Conservation (phyloP, 1,140 invertebrate genomes). For the Dendrolimus kikuchii region DNA sequence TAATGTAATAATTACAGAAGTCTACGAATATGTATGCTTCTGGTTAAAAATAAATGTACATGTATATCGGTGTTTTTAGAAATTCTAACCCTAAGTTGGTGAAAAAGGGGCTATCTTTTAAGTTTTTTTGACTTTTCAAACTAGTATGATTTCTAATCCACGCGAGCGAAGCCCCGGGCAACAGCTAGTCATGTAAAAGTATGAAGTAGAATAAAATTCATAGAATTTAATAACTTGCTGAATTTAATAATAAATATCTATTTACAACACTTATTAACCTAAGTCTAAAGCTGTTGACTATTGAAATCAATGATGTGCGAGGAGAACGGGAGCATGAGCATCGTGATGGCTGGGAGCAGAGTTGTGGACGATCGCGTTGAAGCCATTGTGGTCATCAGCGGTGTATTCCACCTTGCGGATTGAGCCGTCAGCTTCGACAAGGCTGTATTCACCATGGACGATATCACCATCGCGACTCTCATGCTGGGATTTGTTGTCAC, state of each 20-base stretch:
- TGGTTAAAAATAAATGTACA: too few species aligned
- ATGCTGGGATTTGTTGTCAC: slow-evolving; percentile 31
- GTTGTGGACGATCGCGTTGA: slow-evolving; percentile 76
- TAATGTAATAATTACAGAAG: too few species aligned
- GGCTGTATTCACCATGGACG: slow-evolving; percentile 24
- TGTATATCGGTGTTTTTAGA: too few species aligned
- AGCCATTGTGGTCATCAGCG: slow-evolving; percentile 36
- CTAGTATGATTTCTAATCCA: too few species aligned
- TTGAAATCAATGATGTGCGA: slow-evolving; percentile 15
- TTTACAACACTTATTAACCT: slow-evolving; percentile 2
- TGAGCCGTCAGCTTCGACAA: slow-evolving; percentile 26
- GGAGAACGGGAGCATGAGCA: slow-evolving; percentile 45
- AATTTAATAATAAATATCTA: slow-evolving; percentile 6
- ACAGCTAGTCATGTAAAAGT: too few species aligned
- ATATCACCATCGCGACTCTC: slow-evolving; percentile 26
- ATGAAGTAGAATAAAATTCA: too few species aligned
- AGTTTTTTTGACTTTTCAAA: too few species aligned
- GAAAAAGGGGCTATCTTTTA: too few species aligned
- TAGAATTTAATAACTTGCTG: slow-evolving; percentile 2
- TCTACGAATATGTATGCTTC: too few species aligned
- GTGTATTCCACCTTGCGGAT: slow-evolving; percentile 25
- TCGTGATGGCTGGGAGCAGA: slow-evolving; percentile 69
- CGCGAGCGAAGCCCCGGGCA: too few species aligned
- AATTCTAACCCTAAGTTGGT: too few species aligned
- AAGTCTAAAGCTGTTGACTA: not conserved